Evolutionary conservation across 2,888 invertebrate genomes (phyloP), one percentile per base, ranked within the genome.

Genomic region (Megaustenia siamemsis): DNA sequence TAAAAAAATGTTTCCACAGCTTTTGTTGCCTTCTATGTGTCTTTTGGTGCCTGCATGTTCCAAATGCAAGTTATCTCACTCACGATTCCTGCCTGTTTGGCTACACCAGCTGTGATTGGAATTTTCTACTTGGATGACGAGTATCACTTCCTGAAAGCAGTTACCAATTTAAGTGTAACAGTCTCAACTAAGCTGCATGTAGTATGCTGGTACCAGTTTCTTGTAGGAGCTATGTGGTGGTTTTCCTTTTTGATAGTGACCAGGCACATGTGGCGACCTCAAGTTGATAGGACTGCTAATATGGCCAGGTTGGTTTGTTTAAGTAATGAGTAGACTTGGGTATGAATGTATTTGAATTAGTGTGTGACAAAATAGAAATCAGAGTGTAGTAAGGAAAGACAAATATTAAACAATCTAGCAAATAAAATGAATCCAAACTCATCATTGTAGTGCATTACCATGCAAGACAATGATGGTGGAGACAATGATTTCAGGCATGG

Each of bases 21-120:
- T 2, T 89, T 88, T 63, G 87, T 90, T 40, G 90, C 88, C 6
- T 94, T 94, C 87, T 94, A 94, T 85, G 92, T 93, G 76, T 93
- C 93, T 38, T 94, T 94, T 88, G 95, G 95, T 85, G 94, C 95
- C 3, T 95, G 95, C 89, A 94, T 94, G 88, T 92, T 95, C 56
- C 91, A 92, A 82, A 94, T 95, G 89, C 95, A 95, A 89, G 90
- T 89, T 8, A 89, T 94, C 69, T 93, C 94, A 69, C 94, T 94
- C 87, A 92, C 93, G 10, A 86, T 94, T 21, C 94, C 95, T 0
- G 88, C 94, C 5, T 87, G 91, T 28, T 86, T 95, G 45, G 91
- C 94, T 1, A 92, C 94, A 0, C 94, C 95, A 49, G 73, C 45
- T 0, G 63, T 35, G 0, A 75, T 82, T 43, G 43, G n/a, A n/a